Evolutionary conservation across 2,797 vertebrate species (phyloP).

Genomic region (Steatocranus sp.): DNA sequence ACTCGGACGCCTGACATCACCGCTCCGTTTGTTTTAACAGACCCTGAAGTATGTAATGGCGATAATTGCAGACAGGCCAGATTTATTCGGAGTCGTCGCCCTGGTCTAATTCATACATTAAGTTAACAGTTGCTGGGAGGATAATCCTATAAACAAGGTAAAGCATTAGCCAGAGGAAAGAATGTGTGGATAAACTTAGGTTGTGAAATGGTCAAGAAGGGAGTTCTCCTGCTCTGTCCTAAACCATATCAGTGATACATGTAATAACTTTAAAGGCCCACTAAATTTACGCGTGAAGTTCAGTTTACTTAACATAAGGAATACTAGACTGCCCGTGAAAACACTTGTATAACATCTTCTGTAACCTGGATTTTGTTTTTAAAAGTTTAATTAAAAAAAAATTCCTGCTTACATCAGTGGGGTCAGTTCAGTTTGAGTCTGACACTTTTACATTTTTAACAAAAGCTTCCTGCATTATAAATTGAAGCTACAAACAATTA

Average conservation of each 20-base stretch:
- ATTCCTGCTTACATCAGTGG: neutral
- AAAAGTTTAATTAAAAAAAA: neutral
- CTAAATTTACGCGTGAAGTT: neutral
- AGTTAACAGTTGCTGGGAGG: slow-evolving; percentile 78
- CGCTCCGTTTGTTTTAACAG: slow-evolving; percentile 87
- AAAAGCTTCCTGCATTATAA: neutral
- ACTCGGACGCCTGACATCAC: slow-evolving; percentile 82
- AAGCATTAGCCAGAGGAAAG: slow-evolving; percentile 55
- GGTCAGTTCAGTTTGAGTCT: neutral
- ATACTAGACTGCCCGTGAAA: neutral
- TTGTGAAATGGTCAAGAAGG: slow-evolving; percentile 33
- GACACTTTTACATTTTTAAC: neutral
- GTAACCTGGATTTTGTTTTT: neutral
- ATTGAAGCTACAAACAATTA: neutral
- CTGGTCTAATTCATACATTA: slow-evolving; percentile 78
- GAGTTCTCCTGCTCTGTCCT: slow-evolving; percentile 26
- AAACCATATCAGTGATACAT: slow-evolving; percentile 41
- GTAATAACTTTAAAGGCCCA: neutral
- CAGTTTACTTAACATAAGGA: neutral
- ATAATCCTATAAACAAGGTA: slow-evolving; percentile 79
- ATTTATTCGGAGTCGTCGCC: slow-evolving; percentile 73
- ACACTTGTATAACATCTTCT: neutral
- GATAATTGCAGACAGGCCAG: slow-evolving; percentile 81
- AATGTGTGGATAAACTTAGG: slow-evolving; percentile 44
- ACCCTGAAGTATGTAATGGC: slow-evolving; percentile 88